Base-by-base conservation (phyloP, 2,113 vertebrate species). In the Gavialis gangeticus region DNA sequence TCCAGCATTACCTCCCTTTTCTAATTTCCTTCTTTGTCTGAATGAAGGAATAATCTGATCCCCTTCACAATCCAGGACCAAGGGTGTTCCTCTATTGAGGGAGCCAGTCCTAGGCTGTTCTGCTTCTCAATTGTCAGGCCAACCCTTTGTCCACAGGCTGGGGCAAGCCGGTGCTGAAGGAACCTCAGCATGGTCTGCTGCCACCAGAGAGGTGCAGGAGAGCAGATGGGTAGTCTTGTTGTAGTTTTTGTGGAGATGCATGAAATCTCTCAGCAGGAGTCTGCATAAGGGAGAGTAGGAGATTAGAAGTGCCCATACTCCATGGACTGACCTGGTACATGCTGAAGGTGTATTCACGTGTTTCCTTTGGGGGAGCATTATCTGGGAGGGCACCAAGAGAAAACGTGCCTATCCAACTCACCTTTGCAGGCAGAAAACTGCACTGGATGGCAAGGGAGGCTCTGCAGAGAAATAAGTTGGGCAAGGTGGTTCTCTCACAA, bases 401-500 rank as follows among this genome's bases (percentile, higher is more conserved):
- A 59, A 46, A 46, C 8, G 58, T 59, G 58, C 21, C 58, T 59
- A 60, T 64, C 75, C 55, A 10, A 92, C 66, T 3, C 77, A 85
- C 85, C 83, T n/a, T 9, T 1, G 91, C 92, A 93, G 96, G 95
- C 96, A 92, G 91, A 93, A 96, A 97, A 96, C 37, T 25, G 66
- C 88, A 91, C 91, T 88, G 0, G 25, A 62, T 92, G 92, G 91
- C 56, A 91, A 21, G 92, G 84, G 81, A 96, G 94, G 88, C 90
- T 95, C 75, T 66, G 85, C 78, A 1, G 79, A 85, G 75, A 85
- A 96, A 91, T 95, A 93, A 95, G 96, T 96, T 12, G 0, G 90
- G 88, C 94, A 64, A 88, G 95, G 96, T 97, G 96, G 96, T 82
- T 96, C 86, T 96, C 96, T 96, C 96, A 96, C 94, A 92, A 94